Evolutionary conservation across 2,888 invertebrate genomes (phyloP).

Genomic region (Pediacus dermestoides): DNA sequence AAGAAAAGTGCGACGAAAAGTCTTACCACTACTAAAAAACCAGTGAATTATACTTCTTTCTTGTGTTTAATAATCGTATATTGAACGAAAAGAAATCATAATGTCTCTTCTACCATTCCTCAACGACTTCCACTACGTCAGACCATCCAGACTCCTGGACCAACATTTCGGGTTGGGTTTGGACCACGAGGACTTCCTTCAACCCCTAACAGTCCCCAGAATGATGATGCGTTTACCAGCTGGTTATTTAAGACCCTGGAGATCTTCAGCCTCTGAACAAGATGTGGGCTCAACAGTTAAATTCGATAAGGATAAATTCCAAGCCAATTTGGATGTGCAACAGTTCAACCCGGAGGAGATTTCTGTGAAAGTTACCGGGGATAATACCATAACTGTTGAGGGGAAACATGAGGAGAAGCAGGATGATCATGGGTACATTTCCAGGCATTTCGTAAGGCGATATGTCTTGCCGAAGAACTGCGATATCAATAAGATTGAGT

Average conservation of each 20-base stretch:
- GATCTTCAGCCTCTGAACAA: background rate
- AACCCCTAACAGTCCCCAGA: too few species aligned
- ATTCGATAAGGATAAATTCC: slow-evolving; percentile 3
- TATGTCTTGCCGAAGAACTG: slow-evolving; percentile 5
- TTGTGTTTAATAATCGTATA: too few species aligned
- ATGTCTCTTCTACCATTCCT: too few species aligned
- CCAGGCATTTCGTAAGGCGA: slow-evolving; percentile 2
- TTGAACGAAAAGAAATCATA: too few species aligned
- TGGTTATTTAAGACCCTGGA: slow-evolving; percentile 2
- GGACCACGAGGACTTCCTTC: too few species aligned
- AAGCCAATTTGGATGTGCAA: slow-evolving; percentile 1
- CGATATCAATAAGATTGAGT: slow-evolving; percentile 1
- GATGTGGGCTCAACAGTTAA: slow-evolving; percentile 2
- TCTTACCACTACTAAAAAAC: too few species aligned
- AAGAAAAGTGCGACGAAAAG: too few species aligned
- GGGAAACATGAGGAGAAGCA: slow-evolving; percentile 6
- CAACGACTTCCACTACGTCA: too few species aligned
- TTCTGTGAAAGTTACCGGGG: slow-evolving; percentile 1
- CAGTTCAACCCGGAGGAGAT: slow-evolving; percentile 4
- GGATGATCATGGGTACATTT: slow-evolving; percentile 4
- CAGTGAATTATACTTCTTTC: too few species aligned
- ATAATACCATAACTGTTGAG: slow-evolving; percentile 1
- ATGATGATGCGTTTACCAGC: too few species aligned
- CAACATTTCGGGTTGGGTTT: too few species aligned
- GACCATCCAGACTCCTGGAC: too few species aligned